Evolutionary conservation across 2,113 vertebrate species (phyloP).

Genomic region (Nestor notabilis): DNA sequence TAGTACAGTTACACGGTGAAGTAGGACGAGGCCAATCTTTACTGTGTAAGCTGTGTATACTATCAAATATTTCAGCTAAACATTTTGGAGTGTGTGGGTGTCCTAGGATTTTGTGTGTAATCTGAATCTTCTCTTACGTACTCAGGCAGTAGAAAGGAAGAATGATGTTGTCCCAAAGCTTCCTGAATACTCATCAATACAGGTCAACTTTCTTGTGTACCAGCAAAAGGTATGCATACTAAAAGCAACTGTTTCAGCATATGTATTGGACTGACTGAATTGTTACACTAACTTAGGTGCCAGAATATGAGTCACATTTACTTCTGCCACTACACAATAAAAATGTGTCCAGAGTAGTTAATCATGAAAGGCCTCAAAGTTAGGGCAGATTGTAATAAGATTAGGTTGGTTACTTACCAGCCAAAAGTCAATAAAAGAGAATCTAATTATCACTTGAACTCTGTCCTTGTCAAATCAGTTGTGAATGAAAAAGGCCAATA

Average conservation of each 20-base stretch:
- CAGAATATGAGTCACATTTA: neutral
- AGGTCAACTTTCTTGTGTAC: neutral
- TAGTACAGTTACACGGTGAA: accelerated
- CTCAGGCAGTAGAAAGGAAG: neutral
- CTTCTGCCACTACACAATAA: neutral
- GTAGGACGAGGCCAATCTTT: neutral
- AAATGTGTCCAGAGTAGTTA: neutral
- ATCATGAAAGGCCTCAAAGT: neutral
- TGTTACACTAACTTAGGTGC: neutral
- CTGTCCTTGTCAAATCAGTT: neutral
- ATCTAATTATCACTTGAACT: conserved; percentile 19
- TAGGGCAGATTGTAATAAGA: neutral
- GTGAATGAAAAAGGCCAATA: neutral
- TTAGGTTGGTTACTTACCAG: neutral
- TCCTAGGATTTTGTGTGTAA: neutral
- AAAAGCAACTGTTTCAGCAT: neutral
- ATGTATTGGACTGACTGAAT: neutral
- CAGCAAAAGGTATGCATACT: neutral
- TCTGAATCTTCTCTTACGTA: neutral
- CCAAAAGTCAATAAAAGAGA: neutral
- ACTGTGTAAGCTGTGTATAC: neutral
- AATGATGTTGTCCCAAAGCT: neutral
- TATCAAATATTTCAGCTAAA: neutral
- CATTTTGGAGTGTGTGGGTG: neutral
- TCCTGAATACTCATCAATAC: neutral